Evolutionary conservation across 2,797 vertebrate species (phyloP).

Genomic region (Discoglossus pictus): DNA sequence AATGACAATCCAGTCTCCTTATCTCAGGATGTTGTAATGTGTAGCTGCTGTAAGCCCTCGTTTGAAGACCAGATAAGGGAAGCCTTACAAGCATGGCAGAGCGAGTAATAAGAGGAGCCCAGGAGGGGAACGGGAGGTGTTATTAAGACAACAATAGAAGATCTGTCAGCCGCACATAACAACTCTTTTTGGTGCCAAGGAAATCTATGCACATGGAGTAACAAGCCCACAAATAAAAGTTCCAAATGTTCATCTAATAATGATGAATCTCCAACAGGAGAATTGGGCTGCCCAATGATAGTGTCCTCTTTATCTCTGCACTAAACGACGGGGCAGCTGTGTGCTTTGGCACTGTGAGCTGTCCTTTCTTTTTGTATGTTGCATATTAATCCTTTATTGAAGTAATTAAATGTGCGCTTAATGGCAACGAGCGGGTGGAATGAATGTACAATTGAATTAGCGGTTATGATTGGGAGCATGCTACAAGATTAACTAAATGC

Average conservation of each 20-base stretch:
- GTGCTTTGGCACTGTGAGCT: slow-evolving; percentile 74
- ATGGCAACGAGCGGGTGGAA: slow-evolving; percentile 93
- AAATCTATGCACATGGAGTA: slow-evolving; percentile 73
- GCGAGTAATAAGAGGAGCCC: slow-evolving; percentile 36
- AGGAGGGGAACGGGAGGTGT: slow-evolving; percentile 37
- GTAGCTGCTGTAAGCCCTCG: slow-evolving; percentile 77
- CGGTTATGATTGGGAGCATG: slow-evolving; percentile 88
- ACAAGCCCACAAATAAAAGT: slow-evolving; percentile 79
- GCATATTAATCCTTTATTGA: slow-evolving; percentile 98
- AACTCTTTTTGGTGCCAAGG: slow-evolving; percentile 71
- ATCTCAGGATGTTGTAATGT: slow-evolving; percentile 83
- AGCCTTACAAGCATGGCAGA: slow-evolving; percentile 70
- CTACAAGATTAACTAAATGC: slow-evolving; percentile 95
- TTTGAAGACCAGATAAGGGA: slow-evolving; percentile 82
- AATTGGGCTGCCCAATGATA: slow-evolving; percentile 72
- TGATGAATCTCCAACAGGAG: slow-evolving; percentile 83
- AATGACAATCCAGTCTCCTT: slow-evolving; percentile 83
- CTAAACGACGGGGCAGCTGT: slow-evolving; percentile 87
- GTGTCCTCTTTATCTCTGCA: slow-evolving; percentile 74
- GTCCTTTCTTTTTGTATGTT: slow-evolving; percentile 81
- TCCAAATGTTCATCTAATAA: slow-evolving; percentile 84
- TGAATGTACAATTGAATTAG: slow-evolving; percentile 94
- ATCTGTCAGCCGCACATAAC: slow-evolving; percentile 67
- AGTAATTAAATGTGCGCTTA: slow-evolving; percentile 97
- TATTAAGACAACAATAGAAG: slow-evolving; percentile 73